phyloP scores from a whole-genome alignment of 2,888 invertebrate genomes.

The Lagria hirta region DNA sequence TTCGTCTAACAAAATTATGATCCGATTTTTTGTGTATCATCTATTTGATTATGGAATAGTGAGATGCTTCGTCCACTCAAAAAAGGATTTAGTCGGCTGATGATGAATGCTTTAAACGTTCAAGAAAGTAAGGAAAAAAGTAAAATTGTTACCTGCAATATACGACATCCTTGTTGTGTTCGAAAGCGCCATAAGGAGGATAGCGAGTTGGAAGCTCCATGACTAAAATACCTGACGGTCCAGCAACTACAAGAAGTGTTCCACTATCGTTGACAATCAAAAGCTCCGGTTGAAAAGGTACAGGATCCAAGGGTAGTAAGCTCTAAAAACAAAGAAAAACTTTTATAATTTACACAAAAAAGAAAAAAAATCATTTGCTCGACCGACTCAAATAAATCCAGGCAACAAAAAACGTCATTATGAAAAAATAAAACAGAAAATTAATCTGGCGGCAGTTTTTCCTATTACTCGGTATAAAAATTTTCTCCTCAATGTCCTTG shows the following conservation, averaged over 20 bases:
- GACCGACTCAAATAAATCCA: too few species aligned
- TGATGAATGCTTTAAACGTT: background rate
- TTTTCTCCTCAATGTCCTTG: too few species aligned
- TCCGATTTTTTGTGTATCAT: too few species aligned
- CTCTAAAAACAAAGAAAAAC: conserved; percentile 62
- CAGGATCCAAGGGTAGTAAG: conserved; percentile 67
- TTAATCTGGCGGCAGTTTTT: too few species aligned
- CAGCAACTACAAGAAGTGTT: conserved; percentile 69
- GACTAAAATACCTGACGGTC: conserved; percentile 68
- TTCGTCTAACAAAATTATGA: background rate
- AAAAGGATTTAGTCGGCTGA: background rate
- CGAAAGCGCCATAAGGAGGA: conserved; percentile 69
- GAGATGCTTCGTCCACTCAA: too few species aligned
- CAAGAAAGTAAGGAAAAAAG: too few species aligned
- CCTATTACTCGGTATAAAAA: too few species aligned
- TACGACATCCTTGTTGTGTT: conserved; percentile 67
- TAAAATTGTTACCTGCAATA: conserved; percentile 67
- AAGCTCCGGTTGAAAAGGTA: conserved; percentile 69
- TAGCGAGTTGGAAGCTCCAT: conserved; percentile 72
- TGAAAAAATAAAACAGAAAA: too few species aligned
- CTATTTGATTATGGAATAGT: too few species aligned
- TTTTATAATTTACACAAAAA: conserved; percentile 7
- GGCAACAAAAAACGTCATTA: too few species aligned
- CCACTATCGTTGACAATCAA: conserved; percentile 67
- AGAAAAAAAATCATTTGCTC: conserved; percentile 1